Conservation (phyloP, 2,888 invertebrate species). For the Liodrosophila aerea region DNA sequence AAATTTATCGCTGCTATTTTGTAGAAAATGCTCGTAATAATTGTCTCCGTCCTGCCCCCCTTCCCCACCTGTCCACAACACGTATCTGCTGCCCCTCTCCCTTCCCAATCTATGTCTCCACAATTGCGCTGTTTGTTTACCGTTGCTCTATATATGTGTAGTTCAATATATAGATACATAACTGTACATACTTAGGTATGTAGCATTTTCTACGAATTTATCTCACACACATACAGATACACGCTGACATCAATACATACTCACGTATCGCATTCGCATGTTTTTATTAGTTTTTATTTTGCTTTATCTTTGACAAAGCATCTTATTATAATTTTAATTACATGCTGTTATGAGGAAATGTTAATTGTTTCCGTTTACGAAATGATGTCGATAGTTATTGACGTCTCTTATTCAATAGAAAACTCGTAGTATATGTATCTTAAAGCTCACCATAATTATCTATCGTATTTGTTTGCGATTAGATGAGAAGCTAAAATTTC, state of each 20-base stretch:
- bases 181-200: conserved; percentile 10
- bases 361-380: conserved; percentile 76
- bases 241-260: conserved; percentile 12
- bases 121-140: conserved; percentile 41
- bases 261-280: conserved; percentile 60
- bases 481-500: too few relatives aligned
- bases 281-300: conserved; percentile 51
- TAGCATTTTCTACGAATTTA: conserved; percentile 51
- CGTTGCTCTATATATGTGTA: conserved; percentile 31
- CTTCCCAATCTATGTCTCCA: not conserved
- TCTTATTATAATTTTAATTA: conserved; percentile 79
- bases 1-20: conserved; percentile 73
- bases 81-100: not conserved
- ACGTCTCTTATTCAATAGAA: conserved; percentile 20
- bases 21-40: conserved; percentile 69
- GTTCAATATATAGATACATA: conserved; percentile 57
- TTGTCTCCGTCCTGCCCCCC: conserved; percentile 42
- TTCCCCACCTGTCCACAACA: not conserved
- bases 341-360: conserved; percentile 70
- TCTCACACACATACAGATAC: conserved; percentile 18
- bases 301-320: conserved; percentile 66
- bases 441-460: not conserved
- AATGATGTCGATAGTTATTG: conserved; percentile 42
- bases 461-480: not conserved
- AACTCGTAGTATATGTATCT: not conserved